Evolutionary conservation across 1,140 invertebrate genomes (phyloP).

Genomic region (Drosophila nannoptera): DNA sequence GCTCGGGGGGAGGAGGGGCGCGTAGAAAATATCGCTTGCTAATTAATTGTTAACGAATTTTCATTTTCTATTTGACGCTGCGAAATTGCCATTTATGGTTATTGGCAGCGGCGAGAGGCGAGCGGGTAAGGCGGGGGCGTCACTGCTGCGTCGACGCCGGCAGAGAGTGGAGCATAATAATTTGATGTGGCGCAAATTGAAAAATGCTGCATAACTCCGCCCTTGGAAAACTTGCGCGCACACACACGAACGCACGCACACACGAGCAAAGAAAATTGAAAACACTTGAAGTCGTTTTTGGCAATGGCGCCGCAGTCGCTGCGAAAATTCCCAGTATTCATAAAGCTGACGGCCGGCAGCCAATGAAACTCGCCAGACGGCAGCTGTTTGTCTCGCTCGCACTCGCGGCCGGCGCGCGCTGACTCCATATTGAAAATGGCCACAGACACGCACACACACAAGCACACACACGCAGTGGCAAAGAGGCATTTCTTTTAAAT

Average conservation of each 20-base stretch:
- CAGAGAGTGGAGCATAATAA: constrained; percentile 63
- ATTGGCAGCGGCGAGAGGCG: constrained; percentile 29
- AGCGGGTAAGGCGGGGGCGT: not conserved
- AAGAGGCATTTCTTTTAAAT: constrained; percentile 47
- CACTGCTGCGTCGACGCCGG: constrained; percentile 28
- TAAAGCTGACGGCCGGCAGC: constrained; percentile 38
- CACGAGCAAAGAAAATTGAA: constrained; percentile 65
- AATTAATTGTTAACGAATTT: constrained; percentile 75
- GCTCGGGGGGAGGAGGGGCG: constrained; percentile 2
- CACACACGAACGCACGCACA: constrained; percentile 2
- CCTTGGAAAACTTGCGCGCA: constrained; percentile 61
- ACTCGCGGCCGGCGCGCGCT: not conserved
- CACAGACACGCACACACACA: constrained; percentile 21
- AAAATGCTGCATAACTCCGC: constrained; percentile 78
- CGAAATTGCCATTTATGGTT: constrained; percentile 71
- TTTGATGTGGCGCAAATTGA: constrained; percentile 78
- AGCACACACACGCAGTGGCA: constrained; percentile 8
- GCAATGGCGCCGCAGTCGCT: constrained; percentile 57
- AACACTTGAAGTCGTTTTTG: constrained; percentile 72
- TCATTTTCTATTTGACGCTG: constrained; percentile 67
- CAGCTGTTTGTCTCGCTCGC: constrained; percentile 58
- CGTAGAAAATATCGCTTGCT: constrained; percentile 35
- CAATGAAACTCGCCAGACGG: constrained; percentile 48
- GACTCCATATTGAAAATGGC: constrained; percentile 71
- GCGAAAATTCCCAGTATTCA: constrained; percentile 66